Evolutionary conservation across 2,113 vertebrate genomes (phyloP).

Genomic region (Notiomystis cincta): DNA sequence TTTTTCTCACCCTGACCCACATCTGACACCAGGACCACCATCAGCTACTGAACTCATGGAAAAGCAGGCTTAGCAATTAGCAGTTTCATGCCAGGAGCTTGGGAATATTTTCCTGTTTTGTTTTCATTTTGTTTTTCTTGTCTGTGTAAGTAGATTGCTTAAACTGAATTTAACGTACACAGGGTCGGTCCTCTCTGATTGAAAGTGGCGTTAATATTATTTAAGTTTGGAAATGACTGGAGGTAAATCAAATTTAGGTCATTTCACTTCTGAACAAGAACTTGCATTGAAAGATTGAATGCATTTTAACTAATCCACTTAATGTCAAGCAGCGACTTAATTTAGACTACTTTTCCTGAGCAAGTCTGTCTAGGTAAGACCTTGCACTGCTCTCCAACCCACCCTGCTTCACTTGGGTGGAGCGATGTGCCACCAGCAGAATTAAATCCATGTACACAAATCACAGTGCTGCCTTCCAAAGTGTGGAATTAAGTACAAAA

Average conservation of each 20-base stretch:
- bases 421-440: background rate
- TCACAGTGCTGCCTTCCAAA: background rate
- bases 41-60: background rate
- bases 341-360: background rate
- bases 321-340: constrained; percentile 26
- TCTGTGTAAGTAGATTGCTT: background rate
- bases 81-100: background rate
- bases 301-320: constrained; percentile 43
- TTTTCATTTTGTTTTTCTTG: background rate
- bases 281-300: background rate
- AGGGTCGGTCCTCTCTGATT: background rate
- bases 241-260: constrained; percentile 27
- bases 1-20: background rate
- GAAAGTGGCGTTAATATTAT: background rate
- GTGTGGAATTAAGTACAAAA: background rate
- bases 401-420: fast-evolving
- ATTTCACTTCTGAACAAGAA: constrained; percentile 6
- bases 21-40: background rate
- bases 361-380: background rate
- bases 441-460: background rate
- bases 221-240: constrained; percentile 4
- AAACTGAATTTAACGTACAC: background rate
- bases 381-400: background rate
- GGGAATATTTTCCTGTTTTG: background rate
- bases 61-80: background rate